Conservation (phyloP, 2,797 vertebrate species). For the Manis pentadactyla region DNA sequence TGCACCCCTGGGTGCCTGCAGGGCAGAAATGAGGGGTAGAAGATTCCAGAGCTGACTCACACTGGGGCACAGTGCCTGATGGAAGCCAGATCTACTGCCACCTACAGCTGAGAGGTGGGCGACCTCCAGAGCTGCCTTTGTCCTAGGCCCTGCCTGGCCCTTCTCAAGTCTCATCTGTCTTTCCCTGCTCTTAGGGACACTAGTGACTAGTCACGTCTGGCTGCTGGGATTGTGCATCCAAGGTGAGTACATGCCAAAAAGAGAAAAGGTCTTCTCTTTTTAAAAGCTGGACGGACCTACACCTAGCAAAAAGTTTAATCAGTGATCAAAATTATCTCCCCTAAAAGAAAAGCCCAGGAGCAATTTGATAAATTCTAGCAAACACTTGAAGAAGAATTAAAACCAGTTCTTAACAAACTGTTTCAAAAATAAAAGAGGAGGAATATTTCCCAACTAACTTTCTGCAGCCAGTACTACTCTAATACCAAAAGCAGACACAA, state of each 20-base stretch:
- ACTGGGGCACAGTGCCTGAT: neutral
- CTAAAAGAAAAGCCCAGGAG: neutral
- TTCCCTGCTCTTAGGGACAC: neutral
- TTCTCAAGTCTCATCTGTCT: neutral
- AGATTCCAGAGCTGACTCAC: neutral
- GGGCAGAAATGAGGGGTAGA: neutral
- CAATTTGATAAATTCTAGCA: neutral
- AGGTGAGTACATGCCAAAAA: neutral
- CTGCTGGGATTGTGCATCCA: neutral
- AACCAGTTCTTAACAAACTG: neutral
- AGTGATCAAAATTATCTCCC: neutral
- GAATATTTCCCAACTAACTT: neutral
- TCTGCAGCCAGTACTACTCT: neutral
- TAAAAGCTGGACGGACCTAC: neutral
- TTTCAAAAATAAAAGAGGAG: neutral
- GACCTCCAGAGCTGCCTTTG: neutral
- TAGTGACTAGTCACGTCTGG: neutral
- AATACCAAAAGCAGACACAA: neutral
- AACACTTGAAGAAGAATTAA: neutral
- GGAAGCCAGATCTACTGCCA: neutral
- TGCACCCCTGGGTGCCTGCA: neutral
- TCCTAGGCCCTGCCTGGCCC: neutral
- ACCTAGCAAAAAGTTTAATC: neutral
- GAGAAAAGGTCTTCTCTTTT: neutral
- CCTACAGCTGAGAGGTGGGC: neutral